Base-by-base conservation (phyloP, 2,888 invertebrate genomes). In the Pseudolycoriella hygida region DNA sequence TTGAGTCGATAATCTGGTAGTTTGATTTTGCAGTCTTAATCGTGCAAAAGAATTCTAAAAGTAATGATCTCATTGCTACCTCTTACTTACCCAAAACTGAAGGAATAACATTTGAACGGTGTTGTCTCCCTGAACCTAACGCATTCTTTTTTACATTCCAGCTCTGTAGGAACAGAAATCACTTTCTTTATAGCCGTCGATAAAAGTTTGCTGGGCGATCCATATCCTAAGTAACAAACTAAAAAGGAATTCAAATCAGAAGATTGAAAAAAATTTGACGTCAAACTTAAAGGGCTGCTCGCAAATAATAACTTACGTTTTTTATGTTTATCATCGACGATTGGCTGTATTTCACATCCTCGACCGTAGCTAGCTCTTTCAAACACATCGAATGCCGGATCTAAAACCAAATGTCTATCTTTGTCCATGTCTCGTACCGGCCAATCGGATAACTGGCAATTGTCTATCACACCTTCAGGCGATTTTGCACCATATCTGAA, bases 171-270 rank as follows among this genome's bases (percentile, higher is more conserved):
- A 1, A 76, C 76, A 1, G 72, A 64, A n/a, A 82, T 68, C 0
- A 76, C 73, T 32, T 78, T 79, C 47, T 74, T 72, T 1, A 77
- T 70, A 0, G 81, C 76, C 1, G 72, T 62, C 0, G 78, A 73
- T 1, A 77, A 67, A 4, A 87, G 63, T 52, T 73, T 73, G 0
- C 85, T 83, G 1, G 84, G 77, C n/a, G 73, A 76, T 41, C 81
- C 80, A 57, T 84, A 82, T 48, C 80, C 80, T 25, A 82, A 68
- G 56, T 85, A 87, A 56, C 86, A 87, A 50, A 77, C 84, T 81
- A 66, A 45, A 67, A 60, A 37, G 11, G 12, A 37, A 11, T 14
- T 14, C 12, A 37, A 37, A 37, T 5, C 3, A 37, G 37, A 37
- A 37, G 11, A 37, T 11, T 37, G 4, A 37, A 15, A 37, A 25